Conservation (phyloP, 2,888 invertebrate species). For the Theodoxus fluviatilis region DNA sequence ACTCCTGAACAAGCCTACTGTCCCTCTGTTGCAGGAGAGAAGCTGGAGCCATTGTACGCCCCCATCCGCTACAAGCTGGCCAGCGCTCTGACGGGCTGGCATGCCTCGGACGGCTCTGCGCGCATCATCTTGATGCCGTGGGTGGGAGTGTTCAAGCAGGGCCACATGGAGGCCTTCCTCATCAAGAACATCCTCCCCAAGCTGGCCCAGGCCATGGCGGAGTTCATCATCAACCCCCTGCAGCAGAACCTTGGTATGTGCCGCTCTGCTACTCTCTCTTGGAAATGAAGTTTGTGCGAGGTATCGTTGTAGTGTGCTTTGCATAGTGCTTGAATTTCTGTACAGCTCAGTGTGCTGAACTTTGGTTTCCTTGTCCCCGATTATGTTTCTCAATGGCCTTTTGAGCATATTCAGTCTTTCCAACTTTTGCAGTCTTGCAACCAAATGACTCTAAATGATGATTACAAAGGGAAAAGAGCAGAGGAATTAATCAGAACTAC, state of each 20-base stretch:
- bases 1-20: too few relatives aligned
- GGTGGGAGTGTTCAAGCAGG: conserved; percentile 78
- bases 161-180: conserved; percentile 78
- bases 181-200: conserved; percentile 74
- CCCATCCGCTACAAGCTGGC: conserved; percentile 90
- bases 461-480: too few relatives aligned
- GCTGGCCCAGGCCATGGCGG: conserved; percentile 58
- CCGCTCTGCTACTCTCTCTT: too few relatives aligned
- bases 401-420: too few relatives aligned
- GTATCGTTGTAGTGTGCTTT: too few relatives aligned
- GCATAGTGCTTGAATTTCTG: too few relatives aligned
- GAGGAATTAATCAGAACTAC: too few relatives aligned
- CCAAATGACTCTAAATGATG: too few relatives aligned
- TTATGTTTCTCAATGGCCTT: too few relatives aligned
- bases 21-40: conserved; percentile 43
- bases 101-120: conserved; percentile 92
- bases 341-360: too few relatives aligned
- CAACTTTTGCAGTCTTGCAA: background rate
- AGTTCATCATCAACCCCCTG: conserved; percentile 63
- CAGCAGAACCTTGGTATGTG: conserved; percentile 61
- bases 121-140: conserved; percentile 90
- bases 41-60: conserved; percentile 77
- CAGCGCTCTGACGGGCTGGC: conserved; percentile 89
- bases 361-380: too few relatives aligned
- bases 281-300: too few relatives aligned